Evolutionary conservation across 2,888 invertebrate species (phyloP).

Genomic region (Conops quadrifasciatus): DNA sequence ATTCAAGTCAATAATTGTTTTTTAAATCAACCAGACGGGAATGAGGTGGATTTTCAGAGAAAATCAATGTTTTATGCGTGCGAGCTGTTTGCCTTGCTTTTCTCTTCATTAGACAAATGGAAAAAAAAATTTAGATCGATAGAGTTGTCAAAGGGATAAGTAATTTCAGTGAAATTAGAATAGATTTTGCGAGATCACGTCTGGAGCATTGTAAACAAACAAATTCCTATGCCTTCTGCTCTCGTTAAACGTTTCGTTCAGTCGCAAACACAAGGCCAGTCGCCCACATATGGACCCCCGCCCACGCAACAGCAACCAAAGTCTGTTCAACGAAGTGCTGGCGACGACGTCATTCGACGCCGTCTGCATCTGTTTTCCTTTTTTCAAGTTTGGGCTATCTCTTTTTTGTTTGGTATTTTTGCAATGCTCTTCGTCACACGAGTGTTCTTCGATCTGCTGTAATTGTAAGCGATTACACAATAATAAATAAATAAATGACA

Average conservation of each 20-base stretch:
- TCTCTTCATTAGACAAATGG: not conserved
- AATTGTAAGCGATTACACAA: conserved; percentile 23
- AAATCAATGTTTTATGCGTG: conserved; percentile 8
- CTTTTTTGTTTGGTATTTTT: not conserved
- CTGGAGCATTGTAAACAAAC: not conserved
- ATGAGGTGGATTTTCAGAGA: conserved; percentile 2
- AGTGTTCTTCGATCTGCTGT: not conserved
- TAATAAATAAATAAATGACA: not conserved
- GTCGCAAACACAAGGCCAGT: conserved; percentile 11
- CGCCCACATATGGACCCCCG: conserved; percentile 6
- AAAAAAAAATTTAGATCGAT: conserved; percentile 16
- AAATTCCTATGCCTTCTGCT: not conserved
- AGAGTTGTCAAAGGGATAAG: not conserved
- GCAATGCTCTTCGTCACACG: not conserved
- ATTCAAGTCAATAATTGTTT: no score
- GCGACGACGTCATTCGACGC: conserved; percentile 30
- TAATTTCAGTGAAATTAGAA: not conserved
- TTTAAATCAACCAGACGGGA: not conserved
- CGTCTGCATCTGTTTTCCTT: not conserved
- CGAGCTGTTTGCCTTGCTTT: conserved; percentile 19
- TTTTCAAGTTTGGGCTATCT: not conserved
- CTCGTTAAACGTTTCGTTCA: not conserved
- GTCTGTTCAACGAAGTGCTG: conserved; percentile 8
- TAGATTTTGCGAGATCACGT: not conserved
- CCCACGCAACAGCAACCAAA: conserved; percentile 31